These are phyloP conservation scores for Sylvicola cinctus DNA, from an alignment of 2,888 invertebrate genomes.

Conservation along the genomic window DNA sequence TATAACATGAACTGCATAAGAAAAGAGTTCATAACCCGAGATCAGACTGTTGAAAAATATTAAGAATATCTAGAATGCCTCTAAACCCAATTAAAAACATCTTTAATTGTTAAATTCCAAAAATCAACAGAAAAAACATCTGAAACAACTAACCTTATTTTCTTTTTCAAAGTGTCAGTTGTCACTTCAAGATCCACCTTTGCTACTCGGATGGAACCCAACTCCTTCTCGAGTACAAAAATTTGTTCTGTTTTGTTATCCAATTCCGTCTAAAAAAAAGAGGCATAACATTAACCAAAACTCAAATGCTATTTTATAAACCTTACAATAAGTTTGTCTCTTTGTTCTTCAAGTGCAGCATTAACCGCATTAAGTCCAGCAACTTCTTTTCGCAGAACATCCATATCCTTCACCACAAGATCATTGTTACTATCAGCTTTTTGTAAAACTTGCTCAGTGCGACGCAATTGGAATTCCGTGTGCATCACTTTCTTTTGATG, in stretches of 20 bases:
- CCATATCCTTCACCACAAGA: conserved; percentile 36
- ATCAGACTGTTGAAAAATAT: too few species aligned
- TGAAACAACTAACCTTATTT: conserved; percentile 28
- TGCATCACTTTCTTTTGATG: conserved; percentile 43
- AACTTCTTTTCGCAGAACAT: conserved; percentile 39
- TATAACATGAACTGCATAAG: too few species aligned
- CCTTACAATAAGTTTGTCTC: conserved; percentile 38
- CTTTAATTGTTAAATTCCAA: background rate
- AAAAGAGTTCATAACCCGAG: too few species aligned
- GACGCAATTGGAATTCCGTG: conserved; percentile 39
- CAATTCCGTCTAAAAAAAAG: conserved; percentile 29
- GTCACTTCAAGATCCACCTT: conserved; percentile 32
- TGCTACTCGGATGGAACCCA: conserved; percentile 35
- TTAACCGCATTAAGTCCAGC: conserved; percentile 38
- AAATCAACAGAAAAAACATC: background rate
- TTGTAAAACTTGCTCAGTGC: conserved; percentile 34
- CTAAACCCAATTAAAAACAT: background rate
- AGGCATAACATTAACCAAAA: conserved; percentile 4
- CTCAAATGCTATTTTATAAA: background rate
- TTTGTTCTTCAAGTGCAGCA: conserved; percentile 45
- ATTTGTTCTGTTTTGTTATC: conserved; percentile 53
- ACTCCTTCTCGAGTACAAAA: conserved; percentile 40
- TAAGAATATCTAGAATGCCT: too few species aligned
- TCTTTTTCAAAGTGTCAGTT: conserved; percentile 33
- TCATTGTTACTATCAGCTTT: conserved; percentile 35